These are phyloP conservation scores for Xiphias gladius DNA, from an alignment of 2,113 vertebrate species.

Conservation along the genomic window DNA sequence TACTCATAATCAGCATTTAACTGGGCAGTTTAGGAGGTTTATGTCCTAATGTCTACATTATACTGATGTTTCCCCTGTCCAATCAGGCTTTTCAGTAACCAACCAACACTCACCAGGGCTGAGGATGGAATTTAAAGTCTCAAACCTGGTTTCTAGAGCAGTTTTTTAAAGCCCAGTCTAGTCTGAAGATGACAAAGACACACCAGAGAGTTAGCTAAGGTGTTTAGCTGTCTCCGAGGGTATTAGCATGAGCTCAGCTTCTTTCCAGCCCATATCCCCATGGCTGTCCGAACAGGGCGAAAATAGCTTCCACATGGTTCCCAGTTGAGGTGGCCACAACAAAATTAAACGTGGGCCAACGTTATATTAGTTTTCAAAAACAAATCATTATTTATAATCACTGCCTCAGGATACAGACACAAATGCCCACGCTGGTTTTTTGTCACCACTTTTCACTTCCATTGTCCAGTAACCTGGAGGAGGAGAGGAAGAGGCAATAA, in stretches of 20 bases:
- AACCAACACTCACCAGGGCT: background rate
- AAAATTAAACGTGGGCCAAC: background rate
- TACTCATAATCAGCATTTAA: background rate
- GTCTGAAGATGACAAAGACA: slow-evolving; percentile 26
- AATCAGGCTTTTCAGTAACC: background rate
- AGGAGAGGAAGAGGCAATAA: background rate
- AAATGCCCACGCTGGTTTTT: background rate
- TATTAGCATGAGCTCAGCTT: slow-evolving; percentile 64
- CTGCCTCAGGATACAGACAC: background rate
- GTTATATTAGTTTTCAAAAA: background rate
- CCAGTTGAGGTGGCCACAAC: background rate
- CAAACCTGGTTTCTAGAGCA: slow-evolving; percentile 12
- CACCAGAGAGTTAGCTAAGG: slow-evolving; percentile 19
- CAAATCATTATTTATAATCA: background rate
- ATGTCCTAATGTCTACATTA: background rate
- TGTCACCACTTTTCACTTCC: background rate
- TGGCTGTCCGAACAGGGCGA: background rate
- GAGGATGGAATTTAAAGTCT: background rate
- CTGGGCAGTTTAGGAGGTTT: background rate
- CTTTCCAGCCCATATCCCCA: slow-evolving; percentile 9
- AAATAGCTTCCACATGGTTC: slow-evolving; percentile 8
- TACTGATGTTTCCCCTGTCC: background rate
- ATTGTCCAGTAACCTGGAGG: background rate
- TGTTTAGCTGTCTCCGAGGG: slow-evolving; percentile 60
- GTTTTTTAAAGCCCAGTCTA: slow-evolving; percentile 2